Evolutionary conservation across 1,140 invertebrate genomes (phyloP).

Genomic region (Meloidogyne exigua): DNA sequence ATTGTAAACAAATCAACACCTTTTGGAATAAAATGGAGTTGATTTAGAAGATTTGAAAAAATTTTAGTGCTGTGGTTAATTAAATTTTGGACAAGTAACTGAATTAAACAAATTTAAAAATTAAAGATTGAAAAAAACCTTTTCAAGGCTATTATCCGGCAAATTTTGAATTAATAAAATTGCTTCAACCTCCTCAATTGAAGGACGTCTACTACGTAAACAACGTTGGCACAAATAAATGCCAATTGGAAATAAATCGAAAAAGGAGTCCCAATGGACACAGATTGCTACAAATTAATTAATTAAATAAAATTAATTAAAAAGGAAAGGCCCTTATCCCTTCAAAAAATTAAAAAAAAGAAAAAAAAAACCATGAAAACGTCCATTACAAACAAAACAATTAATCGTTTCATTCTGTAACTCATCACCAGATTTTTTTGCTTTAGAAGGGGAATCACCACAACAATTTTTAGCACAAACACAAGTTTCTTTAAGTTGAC

Average conservation of each 20-base stretch:
- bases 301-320: not conserved
- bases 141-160: constrained; percentile 21
- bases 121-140: constrained; percentile 16
- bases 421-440: not conserved
- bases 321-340: too few species aligned
- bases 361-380: constrained; percentile 24
- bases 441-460: not conserved
- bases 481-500: constrained; percentile 36
- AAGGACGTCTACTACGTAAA: constrained; percentile 45
- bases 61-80: constrained; percentile 20
- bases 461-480: constrained; percentile 19
- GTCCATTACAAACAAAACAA: constrained; percentile 36
- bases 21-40: constrained; percentile 18
- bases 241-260: constrained; percentile 38
- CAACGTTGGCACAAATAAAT: constrained; percentile 42
- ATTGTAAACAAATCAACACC: constrained; percentile 14
- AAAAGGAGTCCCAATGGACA: constrained; percentile 42
- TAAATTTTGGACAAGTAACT: constrained; percentile 36
- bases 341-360: too few species aligned
- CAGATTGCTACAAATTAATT: constrained; percentile 31
- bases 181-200: constrained; percentile 35
- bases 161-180: constrained; percentile 13
- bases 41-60: constrained; percentile 27
- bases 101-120: not conserved
- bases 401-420: constrained; percentile 26